Base-by-base conservation (phyloP, 1,140 invertebrate genomes). In the Globodera rostochiensis region DNA sequence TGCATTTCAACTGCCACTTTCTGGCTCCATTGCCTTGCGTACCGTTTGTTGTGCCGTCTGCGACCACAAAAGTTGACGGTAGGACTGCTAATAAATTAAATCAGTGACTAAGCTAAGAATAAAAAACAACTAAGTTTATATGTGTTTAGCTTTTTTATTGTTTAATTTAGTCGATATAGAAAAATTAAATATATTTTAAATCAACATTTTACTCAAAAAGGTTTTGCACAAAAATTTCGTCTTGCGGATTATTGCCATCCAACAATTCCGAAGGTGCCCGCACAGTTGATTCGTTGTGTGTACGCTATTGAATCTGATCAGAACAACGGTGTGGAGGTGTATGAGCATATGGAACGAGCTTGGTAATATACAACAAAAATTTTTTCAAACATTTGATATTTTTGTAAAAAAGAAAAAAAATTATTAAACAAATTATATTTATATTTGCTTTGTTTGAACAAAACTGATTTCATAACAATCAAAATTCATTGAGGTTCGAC, bases 221-320 rank as follows among this genome's bases (percentile, higher is more conserved):
- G 13, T n/a, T 53, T 60, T 9, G 50, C 19, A 47, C 57, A 73
- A 57, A 60, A 73, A 19, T 74, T 50, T 9, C 74, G 71, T 47
- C 73, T 86, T 8, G 70, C 67, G 47, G 88, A 89, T 49, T 87
- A 82, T 77, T 89, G 88, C 64, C 95, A 95, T 15, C 91, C 91
- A 69, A 92, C 92, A 6, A 91, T 94, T 45, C 97, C 97, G 2
- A 95, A 96, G 94, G 94, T 99, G 69, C 97, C 97, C 9, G 94
- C 94, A 3, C 88, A 98, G 1, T 92, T 98, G 82, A 94, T 98
- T 66, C 95, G 98, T 89, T 98, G 96, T 90, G 93, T 97, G 8
- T 95, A 95, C 87, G 96, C 98, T 91, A 93, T 98, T 53, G 96
- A 98, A 92, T 91, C 93, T 4, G 91, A 95, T 50, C 96, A 92